Percentiles rank a stretch among this genome's conserved stretches.
Evolutionary conservation across 2,888 invertebrate genomes (phyloP).

Genomic region (Patella pellucida): DNA sequence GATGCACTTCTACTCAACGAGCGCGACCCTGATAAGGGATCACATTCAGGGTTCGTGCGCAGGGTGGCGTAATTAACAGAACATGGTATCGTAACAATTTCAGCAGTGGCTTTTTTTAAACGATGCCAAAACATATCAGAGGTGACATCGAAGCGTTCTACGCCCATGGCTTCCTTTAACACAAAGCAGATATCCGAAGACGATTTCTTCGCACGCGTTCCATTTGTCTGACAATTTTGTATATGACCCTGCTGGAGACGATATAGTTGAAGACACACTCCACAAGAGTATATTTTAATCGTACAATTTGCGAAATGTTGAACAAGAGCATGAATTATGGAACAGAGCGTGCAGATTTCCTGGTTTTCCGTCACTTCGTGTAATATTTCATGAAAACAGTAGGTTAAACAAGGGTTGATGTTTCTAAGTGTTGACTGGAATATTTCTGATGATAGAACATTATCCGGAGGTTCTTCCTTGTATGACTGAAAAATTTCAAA

Average conservation of each 20-base stretch:
- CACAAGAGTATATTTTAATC: conserved; percentile 26
- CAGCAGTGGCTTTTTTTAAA: not conserved
- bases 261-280: conserved; percentile 38
- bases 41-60: not conserved
- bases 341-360: conserved; percentile 26
- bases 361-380: not conserved
- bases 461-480: no score
- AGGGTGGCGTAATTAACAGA: not conserved
- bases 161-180: conserved; percentile 17
- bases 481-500: no score
- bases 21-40: not conserved
- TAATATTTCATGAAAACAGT: not conserved
- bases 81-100: not conserved
- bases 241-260: conserved; percentile 38
- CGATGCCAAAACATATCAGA: not conserved
- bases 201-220: conserved; percentile 1
- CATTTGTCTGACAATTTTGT: conserved; percentile 21
- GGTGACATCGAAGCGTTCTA: not conserved
- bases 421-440: not conserved
- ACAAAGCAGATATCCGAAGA: conserved; percentile 22
- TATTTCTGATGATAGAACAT: no score
- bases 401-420: not conserved
- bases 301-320: conserved; percentile 40
- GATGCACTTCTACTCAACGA: not conserved
- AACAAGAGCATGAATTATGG: conserved; percentile 25